Conservation (phyloP, 2,113 vertebrate genomes). For the Rhombomys opimus region DNA sequence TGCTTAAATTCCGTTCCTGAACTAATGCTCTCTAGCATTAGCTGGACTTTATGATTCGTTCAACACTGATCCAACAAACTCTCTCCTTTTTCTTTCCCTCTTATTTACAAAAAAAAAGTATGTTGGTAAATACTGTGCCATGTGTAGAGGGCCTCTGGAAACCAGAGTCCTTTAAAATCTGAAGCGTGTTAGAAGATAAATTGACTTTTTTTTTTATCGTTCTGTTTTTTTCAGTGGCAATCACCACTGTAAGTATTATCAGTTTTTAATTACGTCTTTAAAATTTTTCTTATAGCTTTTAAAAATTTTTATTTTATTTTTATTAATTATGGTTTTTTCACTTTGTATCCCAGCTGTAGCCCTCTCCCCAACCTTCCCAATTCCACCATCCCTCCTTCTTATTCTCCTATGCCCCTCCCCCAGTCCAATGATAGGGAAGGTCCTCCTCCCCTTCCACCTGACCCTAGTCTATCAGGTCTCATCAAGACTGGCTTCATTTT, state of each 20-base stretch:
- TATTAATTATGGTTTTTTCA: too few relatives aligned
- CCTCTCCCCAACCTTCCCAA: too few relatives aligned
- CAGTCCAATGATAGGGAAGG: too few relatives aligned
- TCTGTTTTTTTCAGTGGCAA: background rate
- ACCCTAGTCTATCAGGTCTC: too few relatives aligned
- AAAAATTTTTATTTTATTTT: too few relatives aligned
- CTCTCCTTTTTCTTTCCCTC: background rate
- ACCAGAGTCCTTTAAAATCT: background rate
- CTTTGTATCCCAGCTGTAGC: too few relatives aligned
- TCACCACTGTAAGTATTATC: background rate
- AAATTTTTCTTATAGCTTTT: background rate
- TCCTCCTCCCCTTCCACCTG: too few relatives aligned
- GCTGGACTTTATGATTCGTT: background rate
- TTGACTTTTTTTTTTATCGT: background rate
- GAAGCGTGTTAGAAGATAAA: background rate
- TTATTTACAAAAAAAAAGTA: background rate
- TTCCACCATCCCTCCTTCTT: too few relatives aligned
- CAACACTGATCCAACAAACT: background rate
- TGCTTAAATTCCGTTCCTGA: constrained; percentile 24
- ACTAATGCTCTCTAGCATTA: background rate
- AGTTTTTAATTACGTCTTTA: background rate
- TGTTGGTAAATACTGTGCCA: background rate
- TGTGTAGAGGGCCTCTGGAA: background rate
- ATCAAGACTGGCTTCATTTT: too few relatives aligned
- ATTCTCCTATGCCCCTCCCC: too few relatives aligned